Evolutionary conservation across 2,113 vertebrate genomes (phyloP).

Genomic region (Sisor rabdophorus): DNA sequence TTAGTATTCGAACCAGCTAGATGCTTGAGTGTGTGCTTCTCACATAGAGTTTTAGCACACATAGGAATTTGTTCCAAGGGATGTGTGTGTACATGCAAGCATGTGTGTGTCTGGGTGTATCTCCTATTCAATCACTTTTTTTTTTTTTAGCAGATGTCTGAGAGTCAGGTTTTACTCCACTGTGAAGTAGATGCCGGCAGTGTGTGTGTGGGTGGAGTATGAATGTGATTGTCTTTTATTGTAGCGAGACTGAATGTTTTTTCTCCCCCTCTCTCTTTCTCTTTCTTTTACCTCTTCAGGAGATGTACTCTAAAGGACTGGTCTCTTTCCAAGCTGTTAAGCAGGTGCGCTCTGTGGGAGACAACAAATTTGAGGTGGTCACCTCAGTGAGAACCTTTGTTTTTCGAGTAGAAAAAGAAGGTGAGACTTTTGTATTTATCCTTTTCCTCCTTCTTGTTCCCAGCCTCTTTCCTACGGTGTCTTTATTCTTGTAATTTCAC

Average conservation of each 20-base stretch:
- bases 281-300: slow-evolving; percentile 64
- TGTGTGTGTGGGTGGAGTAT: slow-evolving; percentile 18
- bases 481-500: slow-evolving; percentile 15
- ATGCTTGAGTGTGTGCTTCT: slow-evolving; percentile 1
- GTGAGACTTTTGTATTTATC: slow-evolving; percentile 60
- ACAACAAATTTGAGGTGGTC: slow-evolving; percentile 92
- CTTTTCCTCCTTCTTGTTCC: neutral
- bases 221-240: slow-evolving; percentile 23
- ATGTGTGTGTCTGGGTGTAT: slow-evolving; percentile 29
- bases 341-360: slow-evolving; percentile 77
- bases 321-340: slow-evolving; percentile 81
- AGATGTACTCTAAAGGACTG: slow-evolving; percentile 95
- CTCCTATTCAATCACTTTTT: slow-evolving; percentile 25
- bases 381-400: slow-evolving; percentile 85
- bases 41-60: slow-evolving; percentile 9
- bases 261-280: slow-evolving; percentile 6
- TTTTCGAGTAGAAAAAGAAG: slow-evolving; percentile 91
- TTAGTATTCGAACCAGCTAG: slow-evolving; percentile 36
- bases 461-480: neutral
- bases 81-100: slow-evolving; percentile 1
- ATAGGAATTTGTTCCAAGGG: neutral
- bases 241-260: slow-evolving; percentile 12
- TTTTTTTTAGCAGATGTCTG: neutral
- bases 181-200: slow-evolving; percentile 31
- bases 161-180: slow-evolving; percentile 18